Percentiles rank a stretch among this genome's conserved stretches.
phyloP scores from a whole-genome alignment of 2,797 vertebrate genomes.

The Molossus molossus region DNA sequence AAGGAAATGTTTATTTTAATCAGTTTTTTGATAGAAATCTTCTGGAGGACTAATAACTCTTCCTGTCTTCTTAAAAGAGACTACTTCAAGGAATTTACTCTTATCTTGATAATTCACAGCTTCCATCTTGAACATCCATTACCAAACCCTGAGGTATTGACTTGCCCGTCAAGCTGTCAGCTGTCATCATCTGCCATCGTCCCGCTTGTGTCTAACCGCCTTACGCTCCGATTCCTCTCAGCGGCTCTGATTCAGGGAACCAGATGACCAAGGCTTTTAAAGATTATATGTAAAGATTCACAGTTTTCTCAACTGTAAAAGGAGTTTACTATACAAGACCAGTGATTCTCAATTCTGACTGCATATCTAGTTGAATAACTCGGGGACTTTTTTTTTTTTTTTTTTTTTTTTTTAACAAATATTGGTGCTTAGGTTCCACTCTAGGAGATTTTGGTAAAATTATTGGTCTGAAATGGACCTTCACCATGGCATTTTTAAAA shows the following conservation, averaged over 20 bases:
- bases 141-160: background rate
- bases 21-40: constrained; percentile 72
- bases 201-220: background rate
- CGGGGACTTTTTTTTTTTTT: background rate
- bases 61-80: constrained; percentile 39
- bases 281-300: constrained; percentile 35
- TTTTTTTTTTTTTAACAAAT: background rate
- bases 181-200: background rate
- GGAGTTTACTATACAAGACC: background rate
- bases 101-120: constrained; percentile 55
- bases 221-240: constrained; percentile 42
- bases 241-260: constrained; percentile 15
- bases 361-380: background rate
- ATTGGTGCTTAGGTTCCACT: background rate
- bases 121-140: constrained; percentile 44
- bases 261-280: constrained; percentile 69
- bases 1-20: constrained; percentile 70
- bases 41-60: constrained; percentile 57
- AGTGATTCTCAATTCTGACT: background rate
- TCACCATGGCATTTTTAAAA: background rate
- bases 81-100: constrained; percentile 3
- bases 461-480: background rate
- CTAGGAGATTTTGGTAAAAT: background rate
- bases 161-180: constrained; percentile 31
- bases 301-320: constrained; percentile 60